A percentile compares a stretch with the other conserved stretches of the same genome.
Conservation (phyloP, 1,140 invertebrate species). For the Pogonomyrmex californicus region DNA sequence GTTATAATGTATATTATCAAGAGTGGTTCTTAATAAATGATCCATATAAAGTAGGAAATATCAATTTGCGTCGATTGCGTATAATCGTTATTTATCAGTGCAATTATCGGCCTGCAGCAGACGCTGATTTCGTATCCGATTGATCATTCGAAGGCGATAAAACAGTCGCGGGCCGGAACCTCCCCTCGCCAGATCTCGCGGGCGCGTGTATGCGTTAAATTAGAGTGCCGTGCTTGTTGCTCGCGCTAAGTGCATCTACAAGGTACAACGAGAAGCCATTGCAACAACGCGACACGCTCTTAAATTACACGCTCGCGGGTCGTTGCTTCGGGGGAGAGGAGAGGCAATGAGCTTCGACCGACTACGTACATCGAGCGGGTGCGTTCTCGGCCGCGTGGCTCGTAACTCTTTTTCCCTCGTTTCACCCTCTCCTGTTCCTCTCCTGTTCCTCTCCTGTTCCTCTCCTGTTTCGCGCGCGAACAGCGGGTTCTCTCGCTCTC, state of each 20-base stretch:
- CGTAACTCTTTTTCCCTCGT: slow-evolving; percentile 65
- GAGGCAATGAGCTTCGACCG: slow-evolving; percentile 34
- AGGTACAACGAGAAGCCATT: slow-evolving; percentile 54
- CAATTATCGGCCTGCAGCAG: slow-evolving; percentile 9
- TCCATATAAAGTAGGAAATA: slow-evolving; percentile 11
- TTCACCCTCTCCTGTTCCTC: slow-evolving; percentile 11
- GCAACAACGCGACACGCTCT: slow-evolving; percentile 55
- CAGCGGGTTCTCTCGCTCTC: slow-evolving; percentile 60
- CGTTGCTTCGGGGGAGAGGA: slow-evolving; percentile 43
- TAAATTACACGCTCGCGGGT: slow-evolving; percentile 58
- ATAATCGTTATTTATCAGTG: not conserved
- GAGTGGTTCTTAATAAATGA: not conserved
- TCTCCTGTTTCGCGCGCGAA: slow-evolving; percentile 25
- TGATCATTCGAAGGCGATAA: slow-evolving; percentile 39
- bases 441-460: not conserved
- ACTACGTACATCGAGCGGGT: slow-evolving; percentile 38
- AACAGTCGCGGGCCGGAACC: not conserved
- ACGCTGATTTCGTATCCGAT: slow-evolving; percentile 3
- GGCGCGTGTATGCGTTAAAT: slow-evolving; percentile 57
- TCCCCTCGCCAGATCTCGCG: not conserved
- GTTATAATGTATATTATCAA: not conserved
- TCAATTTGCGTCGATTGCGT: not conserved
- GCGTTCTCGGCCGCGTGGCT: slow-evolving; percentile 50
- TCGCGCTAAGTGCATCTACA: slow-evolving; percentile 53
- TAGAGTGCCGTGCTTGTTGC: slow-evolving; percentile 51